Percentiles rank a stretch among this genome's conserved stretches.
phyloP scores from a whole-genome alignment of 1,140 invertebrate genomes.

The Drosophila melanica region DNA sequence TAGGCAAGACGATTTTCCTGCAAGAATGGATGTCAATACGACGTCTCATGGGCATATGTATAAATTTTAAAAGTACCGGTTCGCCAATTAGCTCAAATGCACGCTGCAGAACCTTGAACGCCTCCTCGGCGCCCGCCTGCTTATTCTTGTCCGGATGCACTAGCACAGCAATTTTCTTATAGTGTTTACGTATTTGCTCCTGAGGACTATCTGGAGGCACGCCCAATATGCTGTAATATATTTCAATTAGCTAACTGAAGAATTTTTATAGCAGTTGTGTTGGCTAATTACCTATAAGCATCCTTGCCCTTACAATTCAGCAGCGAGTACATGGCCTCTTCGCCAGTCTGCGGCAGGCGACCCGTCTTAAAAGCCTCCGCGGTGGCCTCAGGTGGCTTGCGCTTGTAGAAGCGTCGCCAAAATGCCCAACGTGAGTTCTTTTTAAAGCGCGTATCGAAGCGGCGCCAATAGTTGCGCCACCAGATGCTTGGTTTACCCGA shows the following conservation, averaged over 20 bases:
- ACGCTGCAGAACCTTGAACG: conserved; percentile 97
- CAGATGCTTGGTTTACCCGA: conserved; percentile 80
- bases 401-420: conserved; percentile 79
- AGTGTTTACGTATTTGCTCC: conserved; percentile 97
- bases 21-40: conserved; percentile 3
- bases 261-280: too few species aligned
- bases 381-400: conserved; percentile 64
- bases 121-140: conserved; percentile 96
- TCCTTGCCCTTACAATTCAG: conserved; percentile 97
- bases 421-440: conserved; percentile 81
- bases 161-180: conserved; percentile 95
- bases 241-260: not conserved
- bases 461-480: conserved; percentile 75
- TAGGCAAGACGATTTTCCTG: conserved; percentile 92
- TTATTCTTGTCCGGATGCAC: conserved; percentile 98
- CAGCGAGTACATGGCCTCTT: conserved; percentile 96
- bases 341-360: conserved; percentile 93
- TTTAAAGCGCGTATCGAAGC: conserved; percentile 74
- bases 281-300: conserved; percentile 90
- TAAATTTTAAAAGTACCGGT: conserved; percentile 86
- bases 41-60: not conserved
- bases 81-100: conserved; percentile 97
- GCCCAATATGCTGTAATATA: conserved; percentile 90
- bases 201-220: conserved; percentile 93
- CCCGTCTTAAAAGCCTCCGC: conserved; percentile 70